phyloP scores from a whole-genome alignment of 1,140 invertebrate genomes.

The Zaprionus tsacasi region DNA sequence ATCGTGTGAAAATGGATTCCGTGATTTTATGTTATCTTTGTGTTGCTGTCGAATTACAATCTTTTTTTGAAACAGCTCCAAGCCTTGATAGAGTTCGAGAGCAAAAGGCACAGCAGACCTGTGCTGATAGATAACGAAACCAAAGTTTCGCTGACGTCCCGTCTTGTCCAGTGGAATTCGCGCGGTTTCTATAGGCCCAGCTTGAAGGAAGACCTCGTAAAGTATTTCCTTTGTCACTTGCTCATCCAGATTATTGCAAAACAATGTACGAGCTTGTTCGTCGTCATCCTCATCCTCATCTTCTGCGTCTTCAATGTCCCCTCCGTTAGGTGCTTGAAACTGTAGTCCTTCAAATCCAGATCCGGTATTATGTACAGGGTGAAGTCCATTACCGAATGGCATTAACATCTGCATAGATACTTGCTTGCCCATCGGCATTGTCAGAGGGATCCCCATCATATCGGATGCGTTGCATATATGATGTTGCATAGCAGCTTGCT shows the following conservation, averaged over 20 bases:
- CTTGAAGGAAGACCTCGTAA: conserved; percentile 93
- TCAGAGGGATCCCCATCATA: conserved; percentile 20
- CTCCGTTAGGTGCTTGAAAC: background rate
- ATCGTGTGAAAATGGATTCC: conserved; percentile 48
- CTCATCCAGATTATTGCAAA: conserved; percentile 91
- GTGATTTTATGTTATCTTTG: conserved; percentile 38
- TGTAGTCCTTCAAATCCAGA: conserved; percentile 11
- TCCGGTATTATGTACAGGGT: conserved; percentile 10
- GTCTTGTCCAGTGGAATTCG: conserved; percentile 89
- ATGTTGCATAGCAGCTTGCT: conserved; percentile 32
- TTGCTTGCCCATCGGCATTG: conserved; percentile 3
- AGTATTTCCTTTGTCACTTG: conserved; percentile 91
- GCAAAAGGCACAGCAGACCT: conserved; percentile 89
- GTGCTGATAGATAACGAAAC: conserved; percentile 91
- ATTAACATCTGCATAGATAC: conserved; percentile 37
- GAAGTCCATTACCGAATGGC: background rate
- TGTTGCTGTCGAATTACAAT: conserved; percentile 62
- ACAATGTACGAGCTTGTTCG: conserved; percentile 87
- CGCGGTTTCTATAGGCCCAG: conserved; percentile 91
- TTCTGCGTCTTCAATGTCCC: conserved; percentile 13
- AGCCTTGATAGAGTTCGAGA: conserved; percentile 87
- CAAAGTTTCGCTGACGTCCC: conserved; percentile 88
- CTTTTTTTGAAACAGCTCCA: conserved; percentile 66
- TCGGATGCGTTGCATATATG: conserved; percentile 32
- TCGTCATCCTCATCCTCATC: conserved; percentile 65